Evolutionary conservation across 2,797 vertebrate genomes (phyloP).

Genomic region (Epinephelus coioides): DNA sequence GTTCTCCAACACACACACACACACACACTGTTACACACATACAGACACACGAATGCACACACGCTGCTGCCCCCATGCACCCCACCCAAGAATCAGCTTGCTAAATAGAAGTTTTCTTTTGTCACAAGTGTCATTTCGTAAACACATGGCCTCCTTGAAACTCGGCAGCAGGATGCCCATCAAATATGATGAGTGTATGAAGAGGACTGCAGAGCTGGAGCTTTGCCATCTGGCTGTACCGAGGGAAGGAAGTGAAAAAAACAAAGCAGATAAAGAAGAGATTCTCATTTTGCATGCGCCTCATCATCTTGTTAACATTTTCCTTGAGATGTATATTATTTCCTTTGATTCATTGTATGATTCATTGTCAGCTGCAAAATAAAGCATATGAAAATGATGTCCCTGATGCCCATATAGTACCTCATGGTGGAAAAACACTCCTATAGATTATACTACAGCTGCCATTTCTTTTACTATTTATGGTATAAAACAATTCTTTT

Average conservation of each 20-base stretch:
- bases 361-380: conserved; percentile 94
- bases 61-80: conserved; percentile 71
- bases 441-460: conserved; percentile 25
- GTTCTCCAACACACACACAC: conserved; percentile 17
- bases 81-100: conserved; percentile 90
- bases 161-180: conserved; percentile 87
- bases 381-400: conserved; percentile 81
- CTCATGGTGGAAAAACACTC: conserved; percentile 48
- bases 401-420: conserved; percentile 68
- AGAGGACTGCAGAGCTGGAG: conserved; percentile 85
- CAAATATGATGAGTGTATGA: conserved; percentile 81
- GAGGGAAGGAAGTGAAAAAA: conserved; percentile 80
- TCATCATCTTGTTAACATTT: conserved; percentile 90
- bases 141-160: conserved; percentile 89
- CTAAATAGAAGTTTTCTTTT: conserved; percentile 89
- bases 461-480: background rate
- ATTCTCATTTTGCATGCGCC: conserved; percentile 93
- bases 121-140: conserved; percentile 89
- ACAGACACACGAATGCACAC: conserved; percentile 44
- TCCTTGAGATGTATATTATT: conserved; percentile 89
- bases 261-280: conserved; percentile 75
- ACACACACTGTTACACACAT: conserved; percentile 36
- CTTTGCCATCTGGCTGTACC: conserved; percentile 88
- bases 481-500: background rate
- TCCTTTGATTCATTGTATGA: conserved; percentile 92